phyloP scores from a whole-genome alignment of 2,888 invertebrate genomes.

The Leucania comma region DNA sequence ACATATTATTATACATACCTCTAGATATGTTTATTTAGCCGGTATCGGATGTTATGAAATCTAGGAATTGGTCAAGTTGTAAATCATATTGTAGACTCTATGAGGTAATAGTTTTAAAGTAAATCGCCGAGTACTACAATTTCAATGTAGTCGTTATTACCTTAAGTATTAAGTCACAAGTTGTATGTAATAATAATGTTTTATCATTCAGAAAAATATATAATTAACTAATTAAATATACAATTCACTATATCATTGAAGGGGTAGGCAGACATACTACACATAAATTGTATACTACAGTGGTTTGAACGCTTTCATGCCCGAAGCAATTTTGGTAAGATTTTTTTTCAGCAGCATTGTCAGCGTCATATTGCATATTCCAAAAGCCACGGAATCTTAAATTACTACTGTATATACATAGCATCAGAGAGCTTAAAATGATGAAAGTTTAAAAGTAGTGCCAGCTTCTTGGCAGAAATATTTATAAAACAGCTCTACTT shows the following conservation, averaged over 20 bases:
- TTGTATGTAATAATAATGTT: too few species aligned
- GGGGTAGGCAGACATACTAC: too few species aligned
- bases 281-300: too few species aligned
- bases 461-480: slow-evolving; percentile 5
- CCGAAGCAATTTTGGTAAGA: not conserved
- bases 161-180: not conserved
- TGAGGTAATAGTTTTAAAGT: not conserved
- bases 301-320: not conserved
- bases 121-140: not conserved
- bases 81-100: not conserved
- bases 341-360: not conserved
- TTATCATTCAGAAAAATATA: too few species aligned
- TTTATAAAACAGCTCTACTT: not conserved
- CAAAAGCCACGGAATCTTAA: not conserved
- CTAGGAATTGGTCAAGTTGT: not conserved
- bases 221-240: too few species aligned
- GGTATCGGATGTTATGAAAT: not conserved
- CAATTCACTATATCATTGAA: too few species aligned
- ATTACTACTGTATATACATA: too few species aligned
- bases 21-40: slow-evolving; percentile 6
- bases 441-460: not conserved
- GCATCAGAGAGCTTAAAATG: slow-evolving; percentile 4
- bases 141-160: too few species aligned
- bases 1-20: slow-evolving; percentile 20
- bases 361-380: not conserved